Evolutionary conservation across 2,888 invertebrate genomes (phyloP).

Genomic region (Cerastoderma edule): DNA sequence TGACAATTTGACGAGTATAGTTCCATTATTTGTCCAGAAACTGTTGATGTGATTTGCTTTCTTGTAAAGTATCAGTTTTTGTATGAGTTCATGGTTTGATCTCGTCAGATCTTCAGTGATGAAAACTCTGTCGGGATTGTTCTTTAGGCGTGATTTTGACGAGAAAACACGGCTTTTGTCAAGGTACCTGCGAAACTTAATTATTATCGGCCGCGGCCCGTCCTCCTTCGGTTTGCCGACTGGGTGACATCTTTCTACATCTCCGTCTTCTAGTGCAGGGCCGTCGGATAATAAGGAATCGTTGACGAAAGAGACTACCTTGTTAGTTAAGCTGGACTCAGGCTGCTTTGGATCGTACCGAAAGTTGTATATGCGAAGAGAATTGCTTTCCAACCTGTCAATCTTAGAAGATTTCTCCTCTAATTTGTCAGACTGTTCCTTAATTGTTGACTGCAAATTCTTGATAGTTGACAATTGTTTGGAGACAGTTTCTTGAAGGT

Average conservation of each 20-base stretch:
- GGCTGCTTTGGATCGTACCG: background rate
- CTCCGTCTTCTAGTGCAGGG: background rate
- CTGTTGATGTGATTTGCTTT: background rate
- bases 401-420: no score
- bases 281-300: background rate
- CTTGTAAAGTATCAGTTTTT: background rate
- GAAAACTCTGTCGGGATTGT: background rate
- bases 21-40: background rate
- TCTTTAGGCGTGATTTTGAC: background rate
- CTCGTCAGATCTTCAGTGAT: conserved; percentile 1
- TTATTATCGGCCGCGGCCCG: background rate
- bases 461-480: no score
- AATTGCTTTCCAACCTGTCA: no score
- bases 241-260: background rate
- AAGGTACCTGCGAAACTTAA: background rate
- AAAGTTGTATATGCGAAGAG: background rate
- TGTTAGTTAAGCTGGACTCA: background rate
- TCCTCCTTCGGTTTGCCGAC: background rate
- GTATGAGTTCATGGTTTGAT: background rate
- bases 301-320: background rate
- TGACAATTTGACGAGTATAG: background rate
- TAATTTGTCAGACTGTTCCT: no score
- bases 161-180: background rate
- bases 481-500: background rate
- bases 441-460: no score